phyloP scores from a whole-genome alignment of 1,140 invertebrate genomes.

The Argopecten irradians region DNA sequence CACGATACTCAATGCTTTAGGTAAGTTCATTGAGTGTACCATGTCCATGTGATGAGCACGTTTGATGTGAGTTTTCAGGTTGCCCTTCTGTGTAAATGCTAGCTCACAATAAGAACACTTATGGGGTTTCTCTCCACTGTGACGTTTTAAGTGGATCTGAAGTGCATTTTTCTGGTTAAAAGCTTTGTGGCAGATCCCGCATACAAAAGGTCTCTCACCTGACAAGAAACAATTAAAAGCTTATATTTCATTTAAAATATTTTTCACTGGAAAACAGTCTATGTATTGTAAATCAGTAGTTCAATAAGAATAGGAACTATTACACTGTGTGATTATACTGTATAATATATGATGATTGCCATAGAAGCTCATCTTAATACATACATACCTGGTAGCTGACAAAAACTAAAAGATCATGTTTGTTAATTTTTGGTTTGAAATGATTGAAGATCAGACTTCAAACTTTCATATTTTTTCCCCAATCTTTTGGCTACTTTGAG shows the following conservation, averaged over 20 bases:
- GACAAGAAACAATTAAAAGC: slow-evolving; percentile 37
- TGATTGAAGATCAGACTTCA: too few relatives aligned
- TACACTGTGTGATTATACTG: too few relatives aligned
- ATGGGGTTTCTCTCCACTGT: slow-evolving; percentile 88
- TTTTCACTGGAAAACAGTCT: too few relatives aligned
- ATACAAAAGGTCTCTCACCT: slow-evolving; percentile 90
- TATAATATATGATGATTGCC: too few relatives aligned
- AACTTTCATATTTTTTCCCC: too few relatives aligned
- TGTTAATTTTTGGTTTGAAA: too few relatives aligned
- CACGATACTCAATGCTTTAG: slow-evolving; percentile 42
- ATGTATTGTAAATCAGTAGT: too few relatives aligned
- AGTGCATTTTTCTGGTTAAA: slow-evolving; percentile 88
- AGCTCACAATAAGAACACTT: slow-evolving; percentile 89
- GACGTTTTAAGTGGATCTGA: slow-evolving; percentile 79
- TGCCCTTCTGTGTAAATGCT: slow-evolving; percentile 84
- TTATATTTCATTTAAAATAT: neutral
- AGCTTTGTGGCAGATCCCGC: slow-evolving; percentile 93
- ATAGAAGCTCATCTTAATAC: too few relatives aligned
- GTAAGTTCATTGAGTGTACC: slow-evolving; percentile 72
- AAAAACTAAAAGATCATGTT: too few relatives aligned
- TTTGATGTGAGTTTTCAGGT: slow-evolving; percentile 81
- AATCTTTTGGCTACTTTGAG: too few relatives aligned
- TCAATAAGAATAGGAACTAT: too few relatives aligned
- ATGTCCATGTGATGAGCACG: slow-evolving; percentile 78
- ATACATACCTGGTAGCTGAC: too few relatives aligned